Evolutionary conservation across 2,113 vertebrate genomes (phyloP), one percentile per base, ranked within the genome.

Genomic region (Oreochromis aureus): DNA sequence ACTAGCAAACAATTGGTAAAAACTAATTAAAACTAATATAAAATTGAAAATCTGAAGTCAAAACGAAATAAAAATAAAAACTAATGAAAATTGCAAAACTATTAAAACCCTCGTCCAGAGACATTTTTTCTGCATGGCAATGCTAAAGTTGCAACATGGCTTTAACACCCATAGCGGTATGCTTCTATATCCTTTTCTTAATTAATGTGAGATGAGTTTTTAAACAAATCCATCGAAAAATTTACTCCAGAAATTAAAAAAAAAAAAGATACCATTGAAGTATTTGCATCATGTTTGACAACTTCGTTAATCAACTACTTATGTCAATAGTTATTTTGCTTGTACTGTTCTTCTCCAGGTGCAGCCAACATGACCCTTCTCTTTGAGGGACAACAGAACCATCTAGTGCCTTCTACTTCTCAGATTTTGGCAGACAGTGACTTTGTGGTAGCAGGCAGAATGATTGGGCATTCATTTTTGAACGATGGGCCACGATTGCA

Each of bases 401-500:
- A 55, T 55, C 53, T 12, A 22, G 10, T 55, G 1, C 53, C n/a
- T 55, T 55, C 10, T 55, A 0, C 53, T 22, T 55, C 53, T 55
- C 53, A 55, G 53, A 55, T 55, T 22, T 22, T 55, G 53, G n/a
- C 54, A 55, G 54, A 55, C n/a, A 24, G 54, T 55, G 53, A 55
- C 53, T 12, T 55, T 55, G 53, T 55, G 53, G 53, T 55, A 55
- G 53, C 5, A 55, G 53, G 53, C 53, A 55, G 53, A 55, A 55
- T 55, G n/a, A 55, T 53, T 53, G 51, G 51, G 4, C 18, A n/a
- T 55, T 11, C 53, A 55, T 55, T 22, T 54, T 54, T 6, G 19
- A 54, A 54, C 0, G 5, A 54, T 54, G 53, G n/a, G 1, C 53
- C n/a, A 54, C 10, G 0, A 22, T 54, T 54, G 19, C 53, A 54